Evolutionary conservation across 2,797 vertebrate genomes (phyloP).

Genomic region (Holocentrus rufus): DNA sequence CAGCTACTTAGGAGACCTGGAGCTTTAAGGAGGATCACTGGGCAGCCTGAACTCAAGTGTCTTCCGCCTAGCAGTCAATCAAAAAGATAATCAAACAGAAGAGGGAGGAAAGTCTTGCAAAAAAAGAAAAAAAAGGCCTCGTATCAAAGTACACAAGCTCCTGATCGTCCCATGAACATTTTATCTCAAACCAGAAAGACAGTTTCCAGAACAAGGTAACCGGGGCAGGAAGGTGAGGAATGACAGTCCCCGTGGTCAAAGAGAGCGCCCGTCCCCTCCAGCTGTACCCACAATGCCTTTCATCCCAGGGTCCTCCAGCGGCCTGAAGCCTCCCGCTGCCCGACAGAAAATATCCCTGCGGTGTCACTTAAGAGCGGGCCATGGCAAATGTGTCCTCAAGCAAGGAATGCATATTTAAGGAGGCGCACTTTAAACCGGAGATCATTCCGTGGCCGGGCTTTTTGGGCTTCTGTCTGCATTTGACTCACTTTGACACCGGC

Average conservation of each 20-base stretch:
- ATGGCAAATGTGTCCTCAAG: constrained; percentile 39
- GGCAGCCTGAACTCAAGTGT: constrained; percentile 17
- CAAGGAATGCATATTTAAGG: constrained; percentile 44
- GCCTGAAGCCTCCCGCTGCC: constrained; percentile 19
- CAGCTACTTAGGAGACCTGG: constrained; percentile 21
- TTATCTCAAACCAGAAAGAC: constrained; percentile 27
- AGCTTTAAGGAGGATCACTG: constrained; percentile 26
- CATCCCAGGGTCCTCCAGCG: constrained; percentile 39
- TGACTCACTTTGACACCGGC: constrained; percentile 13
- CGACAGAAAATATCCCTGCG: constrained; percentile 12
- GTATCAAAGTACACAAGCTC: constrained; percentile 20
- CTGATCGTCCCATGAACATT: constrained; percentile 33
- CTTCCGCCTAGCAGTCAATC: constrained; percentile 19
- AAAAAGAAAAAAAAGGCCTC: not conserved
- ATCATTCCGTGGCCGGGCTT: constrained; percentile 9
- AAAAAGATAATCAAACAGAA: constrained; percentile 36
- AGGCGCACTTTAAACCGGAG: constrained; percentile 24
- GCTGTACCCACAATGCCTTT: constrained; percentile 50
- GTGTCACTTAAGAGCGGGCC: constrained; percentile 25
- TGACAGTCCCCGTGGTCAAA: constrained; percentile 6
- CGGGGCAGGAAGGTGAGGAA: constrained; percentile 8
- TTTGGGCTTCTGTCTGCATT: constrained; percentile 9
- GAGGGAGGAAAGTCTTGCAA: not conserved
- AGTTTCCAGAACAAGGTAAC: constrained; percentile 15
- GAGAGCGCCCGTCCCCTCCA: constrained; percentile 33